Base-by-base conservation (phyloP, 2,113 vertebrate species). In the Miniopterus natalensis region DNA sequence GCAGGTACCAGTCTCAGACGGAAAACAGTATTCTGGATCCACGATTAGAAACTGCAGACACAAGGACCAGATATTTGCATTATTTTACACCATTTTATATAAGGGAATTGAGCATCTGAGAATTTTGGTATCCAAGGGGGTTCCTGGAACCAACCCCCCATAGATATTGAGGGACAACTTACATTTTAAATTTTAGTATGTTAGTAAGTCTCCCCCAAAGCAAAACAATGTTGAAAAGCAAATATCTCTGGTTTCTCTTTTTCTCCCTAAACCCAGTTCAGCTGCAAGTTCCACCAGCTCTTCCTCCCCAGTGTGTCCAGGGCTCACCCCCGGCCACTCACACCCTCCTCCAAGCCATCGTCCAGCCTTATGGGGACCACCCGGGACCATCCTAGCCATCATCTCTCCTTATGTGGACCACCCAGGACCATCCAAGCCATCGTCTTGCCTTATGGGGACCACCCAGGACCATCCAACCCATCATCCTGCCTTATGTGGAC, bases 291-390 rank as follows among this genome's bases (percentile, higher is more conserved):
- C 27, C 23, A 2, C 31, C 15, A 45, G 45, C 29, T 45, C 51
- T 55, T 68, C 59, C 68, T 40, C 53, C 15, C 5, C 18, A 13
- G 18, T 10, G 5, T 11, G 23, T 20, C 10, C 14, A 42, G 53
- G 21, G 21, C 2, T 65, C 36, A 0, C 9, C 21, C 3, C 5
- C 53, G 12, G 0, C 25, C 4, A 14, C 15, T 18, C 1, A 12
- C 15, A 11, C 36, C 27, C 13, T 14, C 14, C 0, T 20, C 21
- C 6, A 36, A 36, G 36, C 36, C 36, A 36, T 36, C 36, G 36
- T 36, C 36, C 36, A 36, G 36, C 36, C 36, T 36, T 36, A 36
- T 36, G 36, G 36, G 36, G 36, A 36, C 36, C 36, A 36, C 36
- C 36, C 36, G 36, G 36, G 36, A 36, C 36, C 36, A 36, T 36